Percentiles rank a stretch among this genome's conserved stretches.
phyloP scores from a whole-genome alignment of 53 echinoderm and acorn worm genomes.

The Paracentrotus lividus region DNA sequence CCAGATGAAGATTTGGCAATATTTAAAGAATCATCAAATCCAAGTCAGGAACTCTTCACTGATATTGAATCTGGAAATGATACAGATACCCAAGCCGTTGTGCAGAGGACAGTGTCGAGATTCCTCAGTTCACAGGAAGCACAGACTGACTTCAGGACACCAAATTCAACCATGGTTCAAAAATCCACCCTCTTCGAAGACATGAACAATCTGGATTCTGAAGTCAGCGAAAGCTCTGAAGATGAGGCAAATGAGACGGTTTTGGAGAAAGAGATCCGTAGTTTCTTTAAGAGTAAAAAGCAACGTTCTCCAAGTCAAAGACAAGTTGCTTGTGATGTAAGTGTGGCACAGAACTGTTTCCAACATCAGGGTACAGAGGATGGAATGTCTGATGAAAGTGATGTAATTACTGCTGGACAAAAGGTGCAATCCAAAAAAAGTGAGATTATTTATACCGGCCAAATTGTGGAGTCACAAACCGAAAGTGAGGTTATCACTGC shows the following conservation, averaged over 20 bases:
- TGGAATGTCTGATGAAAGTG: conserved; percentile 21
- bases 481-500: background rate
- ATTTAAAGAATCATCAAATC: background rate
- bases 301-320: background rate
- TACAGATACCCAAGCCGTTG: background rate
- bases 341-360: background rate
- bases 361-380: background rate
- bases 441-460: background rate
- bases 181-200: background rate
- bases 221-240: background rate
- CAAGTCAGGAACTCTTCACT: conserved; percentile 16
- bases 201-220: background rate
- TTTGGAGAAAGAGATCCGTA: background rate
- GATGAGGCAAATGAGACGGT: conserved; percentile 1
- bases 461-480: background rate
- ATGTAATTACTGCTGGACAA: too few relatives aligned
- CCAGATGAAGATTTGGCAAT: background rate
- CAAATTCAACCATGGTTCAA: background rate
- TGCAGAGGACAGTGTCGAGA: conserved; percentile 13
- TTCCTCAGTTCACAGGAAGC: conserved; percentile 18
- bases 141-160: background rate
- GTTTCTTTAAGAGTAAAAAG: background rate
- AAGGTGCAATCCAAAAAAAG: too few relatives aligned
- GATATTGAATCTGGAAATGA: conserved; percentile 31
- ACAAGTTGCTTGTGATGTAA: background rate